These are phyloP conservation scores for Nicator chloris DNA, from an alignment of 2,113 vertebrate species.

Conservation along the genomic window DNA sequence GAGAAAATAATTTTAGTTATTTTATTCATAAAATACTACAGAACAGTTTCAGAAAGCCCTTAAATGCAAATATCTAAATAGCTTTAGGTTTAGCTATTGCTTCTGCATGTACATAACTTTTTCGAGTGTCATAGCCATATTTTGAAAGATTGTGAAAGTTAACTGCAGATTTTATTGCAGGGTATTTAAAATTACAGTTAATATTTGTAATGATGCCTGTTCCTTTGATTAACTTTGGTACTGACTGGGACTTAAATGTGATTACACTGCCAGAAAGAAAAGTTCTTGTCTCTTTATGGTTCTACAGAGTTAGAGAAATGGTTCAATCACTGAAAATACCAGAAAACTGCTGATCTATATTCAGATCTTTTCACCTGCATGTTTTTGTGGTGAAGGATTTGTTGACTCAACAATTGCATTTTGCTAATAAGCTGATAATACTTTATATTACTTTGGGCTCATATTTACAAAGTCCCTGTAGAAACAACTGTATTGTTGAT, in stretches of 20 bases:
- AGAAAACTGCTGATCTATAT: not conserved
- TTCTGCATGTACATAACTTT: not conserved
- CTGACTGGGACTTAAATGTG: not conserved
- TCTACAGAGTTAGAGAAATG: not conserved
- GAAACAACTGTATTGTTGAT: slow-evolving; percentile 60
- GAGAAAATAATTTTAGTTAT: not conserved
- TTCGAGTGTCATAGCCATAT: not conserved
- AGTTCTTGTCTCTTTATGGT: not conserved
- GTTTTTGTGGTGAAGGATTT: slow-evolving; percentile 17
- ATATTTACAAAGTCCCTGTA: slow-evolving; percentile 57
- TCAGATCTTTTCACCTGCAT: not conserved
- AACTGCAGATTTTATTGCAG: not conserved
- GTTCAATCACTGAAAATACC: not conserved
- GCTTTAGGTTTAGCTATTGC: not conserved
- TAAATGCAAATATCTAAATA: not conserved
- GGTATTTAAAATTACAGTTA: not conserved
- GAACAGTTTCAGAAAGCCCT: not conserved
- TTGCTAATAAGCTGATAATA: slow-evolving; percentile 31
- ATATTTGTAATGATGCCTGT: not conserved
- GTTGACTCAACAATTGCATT: not conserved
- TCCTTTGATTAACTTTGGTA: not conserved
- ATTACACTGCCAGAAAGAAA: not conserved
- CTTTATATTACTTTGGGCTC: slow-evolving; percentile 39
- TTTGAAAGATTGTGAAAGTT: not conserved
- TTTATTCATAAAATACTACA: not conserved